phyloP scores from a whole-genome alignment of 2,888 invertebrate species.

The Cephus runcator region DNA sequence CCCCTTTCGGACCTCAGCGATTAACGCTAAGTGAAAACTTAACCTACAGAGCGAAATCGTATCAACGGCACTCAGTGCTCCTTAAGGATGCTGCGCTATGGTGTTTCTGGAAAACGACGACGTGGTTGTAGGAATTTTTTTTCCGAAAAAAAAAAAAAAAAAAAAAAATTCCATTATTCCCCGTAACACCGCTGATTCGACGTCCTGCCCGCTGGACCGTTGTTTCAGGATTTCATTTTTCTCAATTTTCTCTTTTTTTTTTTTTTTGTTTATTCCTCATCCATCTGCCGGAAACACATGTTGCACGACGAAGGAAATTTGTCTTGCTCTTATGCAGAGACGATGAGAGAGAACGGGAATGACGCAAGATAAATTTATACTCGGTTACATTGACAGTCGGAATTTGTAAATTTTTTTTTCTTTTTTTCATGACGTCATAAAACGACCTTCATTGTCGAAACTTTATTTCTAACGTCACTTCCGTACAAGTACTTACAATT shows the following conservation, averaged over 20 bases:
- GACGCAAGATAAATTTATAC: neutral
- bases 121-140: too few species aligned
- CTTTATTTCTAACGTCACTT: neutral
- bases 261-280: neutral
- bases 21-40: neutral
- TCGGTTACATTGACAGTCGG: neutral
- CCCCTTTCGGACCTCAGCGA: neutral
- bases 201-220: neutral
- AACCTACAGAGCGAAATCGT: neutral
- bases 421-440: neutral
- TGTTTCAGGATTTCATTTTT: neutral
- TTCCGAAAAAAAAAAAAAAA: too few species aligned
- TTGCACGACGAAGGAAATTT: neutral
- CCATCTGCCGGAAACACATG: neutral
- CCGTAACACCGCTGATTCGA: neutral
- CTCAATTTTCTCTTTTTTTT: too few species aligned
- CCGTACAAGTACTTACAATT: neutral
- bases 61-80: neutral
- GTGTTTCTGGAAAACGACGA: neutral
- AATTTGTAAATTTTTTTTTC: neutral
- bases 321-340: neutral
- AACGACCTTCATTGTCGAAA: neutral
- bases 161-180: neutral
- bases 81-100: neutral
- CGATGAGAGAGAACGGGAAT: neutral